Percentiles rank a stretch among this genome's conserved stretches.
These are phyloP conservation scores for Saturnia pavonia DNA, from an alignment of 2,888 invertebrate genomes.

Conservation along the genomic window DNA sequence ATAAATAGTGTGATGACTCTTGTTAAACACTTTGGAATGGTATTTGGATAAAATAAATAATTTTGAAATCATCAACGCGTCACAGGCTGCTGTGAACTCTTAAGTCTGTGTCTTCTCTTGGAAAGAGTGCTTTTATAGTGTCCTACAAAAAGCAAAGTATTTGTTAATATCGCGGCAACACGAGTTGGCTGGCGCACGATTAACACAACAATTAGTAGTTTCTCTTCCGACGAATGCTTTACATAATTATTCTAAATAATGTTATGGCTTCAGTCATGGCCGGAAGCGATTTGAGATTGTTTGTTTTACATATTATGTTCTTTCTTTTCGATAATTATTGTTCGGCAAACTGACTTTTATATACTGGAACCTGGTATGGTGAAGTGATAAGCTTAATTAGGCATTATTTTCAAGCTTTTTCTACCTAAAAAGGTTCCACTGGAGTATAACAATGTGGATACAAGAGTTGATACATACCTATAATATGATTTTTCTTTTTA, in stretches of 20 bases:
- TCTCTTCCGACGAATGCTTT: constrained; percentile 14
- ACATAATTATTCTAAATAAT: constrained; percentile 13
- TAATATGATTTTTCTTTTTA: background rate
- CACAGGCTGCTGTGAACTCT: background rate
- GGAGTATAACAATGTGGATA: no score
- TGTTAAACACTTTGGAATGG: no score
- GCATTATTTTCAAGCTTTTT: no score
- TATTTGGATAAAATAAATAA: background rate
- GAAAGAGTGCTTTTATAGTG: background rate
- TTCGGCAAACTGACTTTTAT: background rate
- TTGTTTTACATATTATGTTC: background rate
- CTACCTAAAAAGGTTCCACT: no score
- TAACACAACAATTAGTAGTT: constrained; percentile 10
- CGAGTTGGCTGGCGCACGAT: background rate
- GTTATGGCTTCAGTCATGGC: background rate
- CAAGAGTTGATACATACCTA: no score
- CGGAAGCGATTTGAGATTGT: background rate
- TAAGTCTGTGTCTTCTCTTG: background rate
- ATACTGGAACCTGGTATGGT: background rate
- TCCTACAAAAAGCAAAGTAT: background rate
- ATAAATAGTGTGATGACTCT: no score
- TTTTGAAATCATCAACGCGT: background rate
- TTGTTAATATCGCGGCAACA: background rate
- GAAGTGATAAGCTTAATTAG: no score
- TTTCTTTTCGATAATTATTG: background rate